These are phyloP conservation scores for Conus canariensis DNA, from an alignment of 2,888 invertebrate species.

Conservation along the genomic window DNA sequence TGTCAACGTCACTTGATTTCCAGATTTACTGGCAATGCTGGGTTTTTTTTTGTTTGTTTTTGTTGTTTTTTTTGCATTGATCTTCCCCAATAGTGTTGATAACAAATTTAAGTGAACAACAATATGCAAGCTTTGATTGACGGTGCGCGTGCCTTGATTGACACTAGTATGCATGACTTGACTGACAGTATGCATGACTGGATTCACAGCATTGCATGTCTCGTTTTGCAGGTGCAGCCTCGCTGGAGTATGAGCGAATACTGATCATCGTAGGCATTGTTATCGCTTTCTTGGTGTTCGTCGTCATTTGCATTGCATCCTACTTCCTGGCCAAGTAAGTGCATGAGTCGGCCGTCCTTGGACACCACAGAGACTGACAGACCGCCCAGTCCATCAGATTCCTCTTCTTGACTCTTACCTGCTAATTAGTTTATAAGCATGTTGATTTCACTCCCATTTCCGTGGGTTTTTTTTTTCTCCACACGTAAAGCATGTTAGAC, in stretches of 20 bases:
- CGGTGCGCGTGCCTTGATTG: too few species aligned
- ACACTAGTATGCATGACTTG: too few species aligned
- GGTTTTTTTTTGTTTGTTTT: too few species aligned
- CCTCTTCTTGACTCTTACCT: neutral
- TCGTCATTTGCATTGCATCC: constrained; percentile 60
- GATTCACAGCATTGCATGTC: neutral
- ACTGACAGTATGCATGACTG: too few species aligned
- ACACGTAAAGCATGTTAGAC: too few species aligned
- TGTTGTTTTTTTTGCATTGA: neutral
- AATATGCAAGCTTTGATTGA: neutral
- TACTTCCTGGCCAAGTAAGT: constrained; percentile 59
- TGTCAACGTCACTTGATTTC: too few species aligned
- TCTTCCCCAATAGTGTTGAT: too few species aligned
- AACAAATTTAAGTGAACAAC: too few species aligned
- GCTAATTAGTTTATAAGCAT: neutral
- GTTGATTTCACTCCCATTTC: neutral
- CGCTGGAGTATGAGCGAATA: constrained; percentile 51
- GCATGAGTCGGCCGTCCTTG: constrained; percentile 26
- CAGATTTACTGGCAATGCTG: too few species aligned
- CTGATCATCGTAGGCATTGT: constrained; percentile 59
- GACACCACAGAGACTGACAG: neutral
- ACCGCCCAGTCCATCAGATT: neutral
- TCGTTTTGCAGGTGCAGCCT: constrained; percentile 40
- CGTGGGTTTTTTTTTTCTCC: neutral
- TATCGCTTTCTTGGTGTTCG: constrained; percentile 58